Evolutionary conservation across 2,888 invertebrate species (phyloP).

Genomic region (Neoscelio sp.): DNA sequence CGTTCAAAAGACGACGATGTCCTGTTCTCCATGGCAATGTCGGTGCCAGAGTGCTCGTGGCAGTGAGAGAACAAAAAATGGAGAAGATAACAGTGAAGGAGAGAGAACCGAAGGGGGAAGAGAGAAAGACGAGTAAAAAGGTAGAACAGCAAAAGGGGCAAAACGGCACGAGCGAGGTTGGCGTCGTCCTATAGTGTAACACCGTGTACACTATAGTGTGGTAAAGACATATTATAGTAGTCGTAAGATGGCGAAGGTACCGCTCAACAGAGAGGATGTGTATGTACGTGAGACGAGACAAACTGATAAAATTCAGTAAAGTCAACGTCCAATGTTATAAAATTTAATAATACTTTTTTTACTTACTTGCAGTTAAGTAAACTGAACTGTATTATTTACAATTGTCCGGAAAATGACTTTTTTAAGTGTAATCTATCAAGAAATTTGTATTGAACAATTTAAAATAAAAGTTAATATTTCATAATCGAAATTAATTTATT

Average conservation of each 20-base stretch:
- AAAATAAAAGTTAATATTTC: too few relatives aligned
- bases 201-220: constrained; percentile 26
- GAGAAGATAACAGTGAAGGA: constrained; percentile 68
- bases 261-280: constrained; percentile 33
- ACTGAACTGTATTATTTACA: too few relatives aligned
- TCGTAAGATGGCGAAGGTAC: constrained; percentile 34
- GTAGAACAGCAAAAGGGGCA: constrained; percentile 74
- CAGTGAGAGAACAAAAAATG: constrained; percentile 65
- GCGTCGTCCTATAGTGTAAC: constrained; percentile 54
- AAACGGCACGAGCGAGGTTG: constrained; percentile 67
- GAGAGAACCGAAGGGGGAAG: constrained; percentile 70
- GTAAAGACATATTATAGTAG: constrained; percentile 39
- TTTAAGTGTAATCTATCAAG: too few relatives aligned
- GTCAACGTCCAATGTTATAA: constrained; percentile 39
- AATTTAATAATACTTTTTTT: constrained; percentile 1
- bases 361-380: too few relatives aligned
- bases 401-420: too few relatives aligned
- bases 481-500: too few relatives aligned
- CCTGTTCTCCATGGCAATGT: constrained; percentile 59
- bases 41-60: constrained; percentile 56
- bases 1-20: constrained; percentile 55
- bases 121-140: constrained; percentile 59
- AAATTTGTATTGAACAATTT: too few relatives aligned
- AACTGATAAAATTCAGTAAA: constrained; percentile 59
- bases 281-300: constrained; percentile 39